Evolutionary conservation across 2,113 vertebrate genomes (phyloP).

Genomic region (Coptodon rendalli): DNA sequence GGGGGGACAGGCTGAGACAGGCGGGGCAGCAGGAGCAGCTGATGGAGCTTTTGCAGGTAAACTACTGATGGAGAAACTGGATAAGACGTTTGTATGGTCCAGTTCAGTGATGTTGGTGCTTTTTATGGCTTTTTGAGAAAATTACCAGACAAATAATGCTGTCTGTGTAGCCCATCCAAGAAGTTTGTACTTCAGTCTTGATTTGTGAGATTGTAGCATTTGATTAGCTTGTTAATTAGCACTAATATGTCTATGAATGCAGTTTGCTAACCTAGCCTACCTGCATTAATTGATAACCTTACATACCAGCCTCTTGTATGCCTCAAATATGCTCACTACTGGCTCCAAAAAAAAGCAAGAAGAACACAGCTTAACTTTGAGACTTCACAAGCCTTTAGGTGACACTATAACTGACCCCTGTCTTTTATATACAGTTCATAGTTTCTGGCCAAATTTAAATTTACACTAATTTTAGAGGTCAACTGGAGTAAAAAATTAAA

Average conservation of each 20-base stretch:
- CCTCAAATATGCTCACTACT: neutral
- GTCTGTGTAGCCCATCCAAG: neutral
- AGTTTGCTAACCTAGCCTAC: neutral
- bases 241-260: neutral
- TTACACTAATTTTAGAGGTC: neutral
- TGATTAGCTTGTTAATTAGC: neutral
- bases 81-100: neutral
- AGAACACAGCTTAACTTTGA: neutral
- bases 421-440: neutral
- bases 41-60: slow-evolving; percentile 83
- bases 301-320: neutral
- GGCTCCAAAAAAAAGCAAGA: neutral
- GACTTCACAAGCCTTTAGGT: neutral
- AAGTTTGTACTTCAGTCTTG: neutral
- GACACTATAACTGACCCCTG: neutral
- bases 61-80: neutral
- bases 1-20: slow-evolving; percentile 79
- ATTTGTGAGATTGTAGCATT: neutral
- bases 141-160: neutral
- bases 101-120: neutral
- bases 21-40: slow-evolving; percentile 84
- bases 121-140: neutral
- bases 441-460: neutral
- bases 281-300: neutral
- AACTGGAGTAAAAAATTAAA: neutral